phyloP scores from a whole-genome alignment of 2,113 vertebrate species.

The Xiphophorus hellerii region DNA sequence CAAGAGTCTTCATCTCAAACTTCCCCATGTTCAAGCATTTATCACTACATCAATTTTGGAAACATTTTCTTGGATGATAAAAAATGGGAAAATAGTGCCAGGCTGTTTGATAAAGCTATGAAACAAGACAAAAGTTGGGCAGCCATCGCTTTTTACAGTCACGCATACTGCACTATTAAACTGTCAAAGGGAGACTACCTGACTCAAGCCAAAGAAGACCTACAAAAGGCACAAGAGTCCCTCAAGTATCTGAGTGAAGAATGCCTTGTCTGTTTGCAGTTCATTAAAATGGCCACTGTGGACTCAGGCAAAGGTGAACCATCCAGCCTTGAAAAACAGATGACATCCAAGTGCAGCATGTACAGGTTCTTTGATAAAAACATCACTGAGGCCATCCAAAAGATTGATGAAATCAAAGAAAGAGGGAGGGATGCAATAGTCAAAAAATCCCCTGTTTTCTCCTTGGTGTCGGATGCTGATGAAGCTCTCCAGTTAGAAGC shows the following conservation, averaged over 20 bases:
- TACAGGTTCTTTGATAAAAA: background rate
- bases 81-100: background rate
- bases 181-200: slow-evolving; percentile 10
- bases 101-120: slow-evolving; percentile 23
- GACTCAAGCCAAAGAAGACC: slow-evolving; percentile 17
- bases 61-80: slow-evolving; percentile 10
- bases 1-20: background rate
- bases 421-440: background rate
- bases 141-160: slow-evolving; percentile 34
- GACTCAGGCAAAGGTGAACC: slow-evolving; percentile 2
- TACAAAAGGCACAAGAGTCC: slow-evolving; percentile 15
- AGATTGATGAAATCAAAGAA: slow-evolving; percentile 19
- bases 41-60: slow-evolving; percentile 44
- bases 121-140: slow-evolving; percentile 29
- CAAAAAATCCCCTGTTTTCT: slow-evolving; percentile 24
- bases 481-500: slow-evolving; percentile 32
- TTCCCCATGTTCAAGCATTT: slow-evolving; percentile 21
- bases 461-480: slow-evolving; percentile 5
- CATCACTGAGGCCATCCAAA: slow-evolving; percentile 7
- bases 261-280: slow-evolving; percentile 17
- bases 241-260: slow-evolving; percentile 17
- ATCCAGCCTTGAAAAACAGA: slow-evolving; percentile 33
- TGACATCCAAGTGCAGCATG: slow-evolving; percentile 17
- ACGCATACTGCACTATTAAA: slow-evolving; percentile 18
- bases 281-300: slow-evolving; percentile 24